Percentiles rank a stretch among this genome's conserved stretches.
These are phyloP conservation scores for Siderastrea radians DNA, from an alignment of 92 coral and sea anemone species.

Conservation along the genomic window DNA sequence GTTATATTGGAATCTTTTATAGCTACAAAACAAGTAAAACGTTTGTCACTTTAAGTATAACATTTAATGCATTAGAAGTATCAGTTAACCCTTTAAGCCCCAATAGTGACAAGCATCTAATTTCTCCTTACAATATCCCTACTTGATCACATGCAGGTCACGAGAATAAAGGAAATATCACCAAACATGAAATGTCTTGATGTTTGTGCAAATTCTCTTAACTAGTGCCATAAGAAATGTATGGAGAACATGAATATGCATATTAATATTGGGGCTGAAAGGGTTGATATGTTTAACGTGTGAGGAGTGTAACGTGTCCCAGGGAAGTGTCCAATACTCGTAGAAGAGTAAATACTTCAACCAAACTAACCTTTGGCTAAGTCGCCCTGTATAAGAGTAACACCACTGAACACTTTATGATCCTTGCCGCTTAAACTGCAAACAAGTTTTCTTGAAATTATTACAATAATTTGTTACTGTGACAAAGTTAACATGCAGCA, in stretches of 20 bases:
- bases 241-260: no score
- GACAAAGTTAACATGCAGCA: neutral
- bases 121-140: no score
- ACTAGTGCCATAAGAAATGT: no score
- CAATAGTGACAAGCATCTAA: neutral
- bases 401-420: slow-evolving; percentile 86
- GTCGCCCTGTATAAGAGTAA: slow-evolving; percentile 71
- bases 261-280: no score
- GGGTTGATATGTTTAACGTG: no score
- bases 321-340: neutral
- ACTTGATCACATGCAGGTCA: no score
- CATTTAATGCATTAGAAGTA: neutral
- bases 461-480: neutral
- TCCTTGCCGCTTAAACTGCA: slow-evolving; percentile 80
- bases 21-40: neutral
- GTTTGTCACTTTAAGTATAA: neutral
- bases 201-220: no score
- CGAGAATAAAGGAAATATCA: no score
- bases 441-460: neutral
- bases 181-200: no score
- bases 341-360: neutral
- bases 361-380: slow-evolving; percentile 16
- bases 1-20: slow-evolving; percentile 34
- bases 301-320: neutral
- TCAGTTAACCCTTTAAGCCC: neutral